Evolutionary conservation across 2,888 invertebrate species (phyloP), one percentile per base, ranked within the genome.

Genomic region (Neria commutata): DNA sequence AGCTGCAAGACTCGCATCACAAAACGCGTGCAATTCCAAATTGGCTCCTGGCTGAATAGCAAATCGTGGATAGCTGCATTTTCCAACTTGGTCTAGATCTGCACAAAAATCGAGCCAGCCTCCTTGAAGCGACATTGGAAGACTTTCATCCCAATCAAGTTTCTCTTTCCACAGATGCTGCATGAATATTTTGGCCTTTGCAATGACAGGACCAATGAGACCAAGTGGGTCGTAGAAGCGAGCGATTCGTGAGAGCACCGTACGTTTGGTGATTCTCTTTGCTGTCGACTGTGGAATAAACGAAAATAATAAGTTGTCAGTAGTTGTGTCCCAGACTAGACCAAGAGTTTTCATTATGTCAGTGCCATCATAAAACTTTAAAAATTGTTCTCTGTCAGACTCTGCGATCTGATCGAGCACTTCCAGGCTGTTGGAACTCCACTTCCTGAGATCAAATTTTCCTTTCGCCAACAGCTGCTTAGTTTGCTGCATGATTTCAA

Each of bases 381-480:
- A 29, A 42, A 54, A 34, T 17, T 24, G 14, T 19, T 60, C 48
- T 16, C 16, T 24, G 19, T 56, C 56, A 26, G 47, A 3, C 1
- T 17, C 40, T n/a, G 40, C 29, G n/a, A 55, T 42, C n/a, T 37
- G 24, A 24, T 21, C 21, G 11, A 57, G 37, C 11, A 54, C 29
- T n/a, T 29, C 8, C 21, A 25, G 23, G 4, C 58, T 53, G 37
- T 55, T 61, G 14, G 58, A 58, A 45, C 48, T 48, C 49, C 49
- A 54, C 42, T 52, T 54, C 33, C 42, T 16, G 10, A 56, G 25
- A 5, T 42, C 34, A 25, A 57, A 57, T 3, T 60, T 48, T 42
- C 60, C 60, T 23, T 37, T 37, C 10, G 10, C 42, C 16, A 54
- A 14, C 17, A 54, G 26, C 14, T 14, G 16, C 11, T n/a, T 42